A percentile compares a stretch with the other conserved stretches of the same genome.
phyloP scores from a whole-genome alignment of 2,797 vertebrate species.

The Selene dorsalis region DNA sequence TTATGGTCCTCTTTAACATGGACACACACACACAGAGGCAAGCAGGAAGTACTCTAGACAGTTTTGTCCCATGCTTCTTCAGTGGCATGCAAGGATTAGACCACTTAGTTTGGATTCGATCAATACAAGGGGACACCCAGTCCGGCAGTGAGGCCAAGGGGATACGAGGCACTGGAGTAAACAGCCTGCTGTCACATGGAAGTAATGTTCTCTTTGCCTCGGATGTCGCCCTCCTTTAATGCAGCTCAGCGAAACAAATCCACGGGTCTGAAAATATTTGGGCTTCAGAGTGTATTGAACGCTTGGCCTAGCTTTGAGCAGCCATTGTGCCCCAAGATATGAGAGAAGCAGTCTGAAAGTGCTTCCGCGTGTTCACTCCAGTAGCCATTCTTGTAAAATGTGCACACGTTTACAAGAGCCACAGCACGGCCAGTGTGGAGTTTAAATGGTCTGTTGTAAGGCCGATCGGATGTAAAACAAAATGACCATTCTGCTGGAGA shows the following conservation, averaged over 20 bases:
- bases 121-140: slow-evolving; percentile 75
- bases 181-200: slow-evolving; percentile 77
- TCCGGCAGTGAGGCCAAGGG: slow-evolving; percentile 62
- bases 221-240: slow-evolving; percentile 73
- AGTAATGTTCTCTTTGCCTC: slow-evolving; percentile 76
- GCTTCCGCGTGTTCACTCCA: slow-evolving; percentile 64
- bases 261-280: slow-evolving; percentile 74
- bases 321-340: slow-evolving; percentile 75
- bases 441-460: slow-evolving; percentile 27
- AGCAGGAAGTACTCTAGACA: slow-evolving; percentile 47
- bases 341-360: slow-evolving; percentile 67
- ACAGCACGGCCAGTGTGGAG: slow-evolving; percentile 5
- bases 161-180: slow-evolving; percentile 76
- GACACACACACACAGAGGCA: slow-evolving; percentile 20
- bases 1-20: slow-evolving; percentile 25
- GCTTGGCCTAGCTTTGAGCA: slow-evolving; percentile 76
- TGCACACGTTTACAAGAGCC: slow-evolving; percentile 40
- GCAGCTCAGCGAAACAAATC: slow-evolving; percentile 71
- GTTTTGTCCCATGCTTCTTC: slow-evolving; percentile 60
- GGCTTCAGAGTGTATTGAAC: slow-evolving; percentile 61
- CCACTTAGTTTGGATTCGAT: slow-evolving; percentile 78
- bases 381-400: slow-evolving; percentile 38
- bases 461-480: slow-evolving; percentile 24
- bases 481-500: not conserved
- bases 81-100: slow-evolving; percentile 70